Conservation (phyloP, 2,113 vertebrate species). For the Grallaria varia region DNA sequence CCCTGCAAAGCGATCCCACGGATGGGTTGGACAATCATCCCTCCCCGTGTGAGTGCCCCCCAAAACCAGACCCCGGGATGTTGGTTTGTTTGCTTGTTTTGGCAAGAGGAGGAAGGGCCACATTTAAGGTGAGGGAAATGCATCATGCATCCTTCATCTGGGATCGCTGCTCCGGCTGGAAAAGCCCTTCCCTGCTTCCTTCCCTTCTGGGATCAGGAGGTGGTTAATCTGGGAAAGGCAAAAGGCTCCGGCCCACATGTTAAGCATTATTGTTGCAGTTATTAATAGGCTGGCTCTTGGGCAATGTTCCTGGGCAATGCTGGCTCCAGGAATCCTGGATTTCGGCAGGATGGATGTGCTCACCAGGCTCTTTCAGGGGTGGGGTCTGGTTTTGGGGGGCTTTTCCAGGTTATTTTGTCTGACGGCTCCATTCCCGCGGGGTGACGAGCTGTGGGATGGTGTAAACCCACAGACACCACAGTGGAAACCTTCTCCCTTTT, state of each 20-base stretch:
- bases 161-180: background rate
- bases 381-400: background rate
- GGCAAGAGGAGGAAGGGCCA: background rate
- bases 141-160: background rate
- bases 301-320: background rate
- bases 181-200: background rate
- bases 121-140: background rate
- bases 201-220: background rate
- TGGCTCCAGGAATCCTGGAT: accelerated
- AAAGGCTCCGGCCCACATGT: accelerated
- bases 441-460: background rate
- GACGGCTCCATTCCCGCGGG: accelerated
- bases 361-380: accelerated
- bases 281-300: background rate
- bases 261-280: background rate
- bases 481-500: background rate
- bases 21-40: background rate
- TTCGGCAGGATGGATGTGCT: background rate
- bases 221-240: background rate
- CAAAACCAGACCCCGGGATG: too few relatives aligned
- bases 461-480: background rate
- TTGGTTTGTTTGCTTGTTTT: slow-evolving; percentile 43
- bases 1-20: too few relatives aligned
- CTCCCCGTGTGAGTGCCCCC: background rate
- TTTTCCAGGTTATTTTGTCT: background rate